A percentile compares a stretch with the other conserved stretches of the same genome.
phyloP scores from a whole-genome alignment of 1,140 invertebrate genomes.

The Penaeus indicus region DNA sequence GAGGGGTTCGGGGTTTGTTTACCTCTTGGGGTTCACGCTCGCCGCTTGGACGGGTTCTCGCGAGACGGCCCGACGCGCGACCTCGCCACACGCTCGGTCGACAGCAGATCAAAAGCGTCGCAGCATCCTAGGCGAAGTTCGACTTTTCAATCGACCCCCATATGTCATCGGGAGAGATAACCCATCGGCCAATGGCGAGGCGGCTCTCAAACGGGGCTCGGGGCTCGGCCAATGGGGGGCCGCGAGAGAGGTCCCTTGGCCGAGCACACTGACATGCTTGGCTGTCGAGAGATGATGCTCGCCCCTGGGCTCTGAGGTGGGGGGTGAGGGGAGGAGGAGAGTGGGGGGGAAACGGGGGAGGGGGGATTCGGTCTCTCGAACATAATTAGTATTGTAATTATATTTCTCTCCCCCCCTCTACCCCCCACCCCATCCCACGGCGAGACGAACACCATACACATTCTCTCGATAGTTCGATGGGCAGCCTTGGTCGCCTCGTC shows the following conservation, averaged over 20 bases:
- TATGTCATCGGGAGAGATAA: slow-evolving; percentile 44
- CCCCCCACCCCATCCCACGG: too few relatives aligned
- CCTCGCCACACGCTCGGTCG: neutral
- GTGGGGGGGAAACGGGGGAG: too few relatives aligned
- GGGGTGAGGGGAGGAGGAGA: too few relatives aligned
- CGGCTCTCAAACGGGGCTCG: neutral
- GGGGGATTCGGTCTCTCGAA: too few relatives aligned
- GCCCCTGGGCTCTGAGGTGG: neutral
- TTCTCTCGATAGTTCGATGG: too few relatives aligned
- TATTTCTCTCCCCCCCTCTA: too few relatives aligned
- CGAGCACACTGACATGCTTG: slow-evolving; percentile 36
- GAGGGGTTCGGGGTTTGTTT: neutral
- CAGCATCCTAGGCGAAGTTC: neutral
- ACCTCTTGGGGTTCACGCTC: neutral
- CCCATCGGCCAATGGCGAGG: slow-evolving; percentile 28
- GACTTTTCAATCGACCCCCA: neutral
- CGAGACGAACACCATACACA: too few relatives aligned
- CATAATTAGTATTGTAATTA: too few relatives aligned
- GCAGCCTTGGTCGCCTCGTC: too few relatives aligned
- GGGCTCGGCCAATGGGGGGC: slow-evolving; percentile 18
- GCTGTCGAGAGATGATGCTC: slow-evolving; percentile 23
- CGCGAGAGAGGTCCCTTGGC: slow-evolving; percentile 17
- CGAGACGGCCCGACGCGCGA: neutral
- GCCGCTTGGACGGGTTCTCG: neutral
- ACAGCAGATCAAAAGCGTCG: neutral